Percentiles rank a stretch among this genome's conserved stretches.
Evolutionary conservation across 2,113 vertebrate genomes (phyloP).

Genomic region (Pampusana beccarii): DNA sequence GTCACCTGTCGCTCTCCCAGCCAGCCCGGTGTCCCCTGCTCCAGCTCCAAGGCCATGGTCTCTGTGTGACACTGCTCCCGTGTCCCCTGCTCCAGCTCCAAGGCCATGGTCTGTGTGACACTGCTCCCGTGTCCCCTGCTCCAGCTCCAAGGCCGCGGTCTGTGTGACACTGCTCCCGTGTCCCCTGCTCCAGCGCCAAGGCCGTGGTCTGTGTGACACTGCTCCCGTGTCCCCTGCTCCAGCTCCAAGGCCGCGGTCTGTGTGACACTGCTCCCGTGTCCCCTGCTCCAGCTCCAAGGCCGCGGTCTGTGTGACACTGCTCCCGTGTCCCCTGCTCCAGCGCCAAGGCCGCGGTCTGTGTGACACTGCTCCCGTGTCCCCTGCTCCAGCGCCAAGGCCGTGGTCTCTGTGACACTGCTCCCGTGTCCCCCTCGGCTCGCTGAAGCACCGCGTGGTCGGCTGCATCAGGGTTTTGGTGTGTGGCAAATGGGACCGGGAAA

Average conservation of each 20-base stretch:
- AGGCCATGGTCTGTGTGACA: neutral
- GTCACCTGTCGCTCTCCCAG: rapidly evolving
- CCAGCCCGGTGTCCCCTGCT: rapidly evolving
- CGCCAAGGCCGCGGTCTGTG: neutral
- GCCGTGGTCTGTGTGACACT: neutral
- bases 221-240: neutral
- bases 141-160: no score
- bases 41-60: no score
- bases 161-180: no score
- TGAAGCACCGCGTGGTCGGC: neutral
- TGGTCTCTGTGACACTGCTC: neutral
- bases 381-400: rapidly evolving
- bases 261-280: neutral
- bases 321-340: neutral
- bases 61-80: neutral
- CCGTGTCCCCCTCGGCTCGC: neutral
- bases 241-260: neutral
- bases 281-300: neutral
- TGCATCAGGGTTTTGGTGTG: neutral
- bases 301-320: neutral
- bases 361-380: neutral
- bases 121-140: neutral
- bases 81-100: neutral
- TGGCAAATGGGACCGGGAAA: neutral
- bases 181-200: neutral